A percentile compares a stretch with the other conserved stretches of the same genome.
Evolutionary conservation across 92 coral and sea anemone genomes (phyloP).

Genomic region (Parazoanthus atlanticus): DNA sequence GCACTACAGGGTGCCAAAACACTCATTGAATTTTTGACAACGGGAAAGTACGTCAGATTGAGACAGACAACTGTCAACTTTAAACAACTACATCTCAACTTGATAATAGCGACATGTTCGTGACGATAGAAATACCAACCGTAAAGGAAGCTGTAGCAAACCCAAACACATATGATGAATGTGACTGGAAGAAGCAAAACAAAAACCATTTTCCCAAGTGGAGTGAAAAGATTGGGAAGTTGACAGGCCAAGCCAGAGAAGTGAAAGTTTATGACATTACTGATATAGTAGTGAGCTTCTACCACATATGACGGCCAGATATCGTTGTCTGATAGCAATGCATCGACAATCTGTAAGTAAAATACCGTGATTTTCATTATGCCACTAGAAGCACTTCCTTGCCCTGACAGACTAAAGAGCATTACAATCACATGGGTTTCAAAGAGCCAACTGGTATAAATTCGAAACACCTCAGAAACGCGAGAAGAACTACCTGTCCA

Average conservation of each 20-base stretch:
- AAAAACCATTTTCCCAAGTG: conserved; percentile 61
- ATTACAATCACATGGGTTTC: conserved; percentile 58
- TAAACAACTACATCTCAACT: conserved; percentile 49
- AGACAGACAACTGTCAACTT: conserved; percentile 67
- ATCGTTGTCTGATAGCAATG: conserved; percentile 64
- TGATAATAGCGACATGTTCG: conserved; percentile 15
- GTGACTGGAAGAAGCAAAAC: conserved; percentile 62
- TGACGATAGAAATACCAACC: conserved; percentile 24
- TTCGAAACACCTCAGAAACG: conserved; percentile 52
- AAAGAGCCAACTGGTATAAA: conserved; percentile 67
- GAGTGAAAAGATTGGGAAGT: conserved; percentile 64
- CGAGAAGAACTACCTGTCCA: conserved; percentile 53
- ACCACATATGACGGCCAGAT: conserved; percentile 67
- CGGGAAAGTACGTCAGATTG: conserved; percentile 76
- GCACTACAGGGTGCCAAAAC: conserved; percentile 64
- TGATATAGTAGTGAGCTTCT: conserved; percentile 62
- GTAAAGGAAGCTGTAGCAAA: conserved; percentile 33
- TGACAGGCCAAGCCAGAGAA: conserved; percentile 77
- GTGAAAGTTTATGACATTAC: conserved; percentile 72
- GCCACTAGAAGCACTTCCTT: conserved; percentile 47
- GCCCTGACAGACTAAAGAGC: conserved; percentile 57
- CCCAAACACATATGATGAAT: conserved; percentile 54
- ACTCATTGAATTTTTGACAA: conserved; percentile 67
- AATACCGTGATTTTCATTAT: conserved; percentile 70
- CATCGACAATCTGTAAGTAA: conserved; percentile 77